Evolutionary conservation across 92 coral and sea anemone species (phyloP), one percentile per base, ranked within the genome.

Genomic region (Montipora capitata): DNA sequence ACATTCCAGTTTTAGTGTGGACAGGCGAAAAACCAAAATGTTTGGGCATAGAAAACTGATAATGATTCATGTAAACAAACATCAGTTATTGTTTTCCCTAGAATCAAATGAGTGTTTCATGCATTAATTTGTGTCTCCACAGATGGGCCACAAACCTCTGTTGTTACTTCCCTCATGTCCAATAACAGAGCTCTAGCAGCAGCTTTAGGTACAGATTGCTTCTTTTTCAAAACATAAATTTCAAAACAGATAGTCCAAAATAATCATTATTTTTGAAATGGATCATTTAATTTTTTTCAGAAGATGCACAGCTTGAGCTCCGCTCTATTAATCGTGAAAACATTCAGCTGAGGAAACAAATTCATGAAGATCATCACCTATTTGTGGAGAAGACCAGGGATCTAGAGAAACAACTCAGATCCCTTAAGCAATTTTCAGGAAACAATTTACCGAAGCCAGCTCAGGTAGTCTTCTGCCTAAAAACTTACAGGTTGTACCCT

Each of bases 181-280:
- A 83, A 83, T 16, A 83, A 83, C 62, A 83, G 79, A 72, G 72
- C 79, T 27, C 48, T 83, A 17, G 87, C 87, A 14, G 79, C 79
- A 83, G 79, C 87, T 15, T 52, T 71, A 16, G 87, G 87, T 83
- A 83, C 3, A 10, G 10, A 59, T 2, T 35, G 41, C 12, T 59
- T 10, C 4, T 38, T 68, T 27, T 54, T 54, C 15, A 8, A 54
- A 1, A 13, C 61, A 6, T 12, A 54, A 8, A 8, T 54, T 7
- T 54, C 61, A 54, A 54, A 54, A 54, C 61, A 54, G 15, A 54
- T 11, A 54, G 14, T 3, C 13, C 14, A 6, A 8, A 54, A 13
- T 54, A 5, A 48, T 48, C 52, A 48, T 27, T 27, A 27, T 27
- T 27, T 27, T 27, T 27, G 35, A 74, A 48, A 10, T 16, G 16